Conservation (phyloP, 2,888 invertebrate genomes). For the Cylloceria caligata region DNA sequence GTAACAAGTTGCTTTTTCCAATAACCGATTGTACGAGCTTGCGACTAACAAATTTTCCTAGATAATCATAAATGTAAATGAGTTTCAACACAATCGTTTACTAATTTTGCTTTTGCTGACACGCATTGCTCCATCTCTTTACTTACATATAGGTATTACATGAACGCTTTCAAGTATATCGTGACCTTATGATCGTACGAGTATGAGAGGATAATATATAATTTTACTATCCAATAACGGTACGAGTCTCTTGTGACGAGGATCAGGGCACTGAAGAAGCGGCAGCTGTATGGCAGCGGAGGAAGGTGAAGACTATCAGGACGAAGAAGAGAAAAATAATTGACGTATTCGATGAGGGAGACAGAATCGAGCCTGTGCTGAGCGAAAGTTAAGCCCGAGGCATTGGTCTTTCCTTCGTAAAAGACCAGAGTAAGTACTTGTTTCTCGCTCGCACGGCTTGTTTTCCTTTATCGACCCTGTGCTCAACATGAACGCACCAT, state of each 20-base stretch:
- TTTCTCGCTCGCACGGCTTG: conserved; percentile 61
- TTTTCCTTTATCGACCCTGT: too few relatives aligned
- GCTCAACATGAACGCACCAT: too few relatives aligned
- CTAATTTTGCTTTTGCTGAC: neutral
- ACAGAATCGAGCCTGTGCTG: conserved; percentile 69
- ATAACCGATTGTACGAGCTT: neutral
- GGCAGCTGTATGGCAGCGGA: conserved; percentile 31
- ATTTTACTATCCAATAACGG: conserved; percentile 56
- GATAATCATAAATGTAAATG: neutral
- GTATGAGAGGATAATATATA: conserved; percentile 25
- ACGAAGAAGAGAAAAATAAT: conserved; percentile 58
- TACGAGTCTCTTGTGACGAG: conserved; percentile 29
- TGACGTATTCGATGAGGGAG: conserved; percentile 34
- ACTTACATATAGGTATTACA: neutral
- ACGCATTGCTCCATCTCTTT: neutral
- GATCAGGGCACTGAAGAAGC: conserved; percentile 26
- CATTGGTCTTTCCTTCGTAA: conserved; percentile 52
- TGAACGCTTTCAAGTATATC: neutral
- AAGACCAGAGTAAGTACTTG: conserved; percentile 34
- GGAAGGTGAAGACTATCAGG: conserved; percentile 41
- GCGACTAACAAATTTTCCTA: neutral
- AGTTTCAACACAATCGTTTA: neutral
- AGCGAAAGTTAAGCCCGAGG: conserved; percentile 78
- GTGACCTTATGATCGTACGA: neutral
- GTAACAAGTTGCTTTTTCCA: neutral